These are phyloP conservation scores for Semaprochilodus insignis DNA, from an alignment of 2,797 vertebrate genomes.

Conservation along the genomic window DNA sequence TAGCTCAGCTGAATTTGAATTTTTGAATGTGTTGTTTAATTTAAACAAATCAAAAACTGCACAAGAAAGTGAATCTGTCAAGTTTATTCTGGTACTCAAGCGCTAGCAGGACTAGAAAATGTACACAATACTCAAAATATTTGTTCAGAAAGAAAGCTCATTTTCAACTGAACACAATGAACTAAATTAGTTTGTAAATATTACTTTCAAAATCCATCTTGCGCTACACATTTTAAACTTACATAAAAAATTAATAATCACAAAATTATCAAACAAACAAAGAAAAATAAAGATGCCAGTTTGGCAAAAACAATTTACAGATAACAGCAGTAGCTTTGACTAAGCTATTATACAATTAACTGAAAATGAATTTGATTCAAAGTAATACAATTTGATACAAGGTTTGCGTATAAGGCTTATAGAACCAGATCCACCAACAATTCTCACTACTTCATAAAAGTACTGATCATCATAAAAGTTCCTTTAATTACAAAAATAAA, in stretches of 20 bases:
- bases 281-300: conserved; percentile 33
- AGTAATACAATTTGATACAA: conserved; percentile 40
- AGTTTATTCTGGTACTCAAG: neutral
- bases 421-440: conserved; percentile 24
- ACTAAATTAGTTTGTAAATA: neutral
- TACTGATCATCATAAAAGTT: neutral
- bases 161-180: neutral
- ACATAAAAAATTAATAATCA: neutral
- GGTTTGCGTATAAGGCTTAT: conserved; percentile 8
- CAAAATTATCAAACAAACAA: conserved; percentile 36
- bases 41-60: neutral
- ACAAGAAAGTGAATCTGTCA: neutral
- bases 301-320: conserved; percentile 51
- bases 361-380: conserved; percentile 66
- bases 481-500: conserved; percentile 19
- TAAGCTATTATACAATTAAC: conserved; percentile 57
- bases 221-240: neutral
- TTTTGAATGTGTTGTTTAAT: neutral
- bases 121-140: neutral
- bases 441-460: conserved; percentile 1
- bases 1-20: neutral
- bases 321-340: conserved; percentile 44
- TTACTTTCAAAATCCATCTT: neutral
- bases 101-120: neutral
- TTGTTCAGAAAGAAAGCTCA: neutral